A percentile compares a stretch with the other conserved stretches of the same genome.
Evolutionary conservation across 2,888 invertebrate genomes (phyloP).

Genomic region (Lacanobia oleracea): DNA sequence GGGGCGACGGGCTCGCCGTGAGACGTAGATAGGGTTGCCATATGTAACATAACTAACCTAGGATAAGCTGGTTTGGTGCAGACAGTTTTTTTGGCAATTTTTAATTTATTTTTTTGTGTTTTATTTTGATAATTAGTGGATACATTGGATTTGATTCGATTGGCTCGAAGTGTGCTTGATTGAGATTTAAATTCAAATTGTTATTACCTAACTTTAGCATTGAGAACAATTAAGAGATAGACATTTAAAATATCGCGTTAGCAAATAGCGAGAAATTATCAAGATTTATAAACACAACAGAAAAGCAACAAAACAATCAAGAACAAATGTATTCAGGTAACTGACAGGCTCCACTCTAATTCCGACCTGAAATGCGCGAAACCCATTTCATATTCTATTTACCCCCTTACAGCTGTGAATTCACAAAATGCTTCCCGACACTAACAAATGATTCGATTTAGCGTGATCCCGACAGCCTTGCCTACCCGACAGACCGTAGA

Average conservation of each 20-base stretch:
- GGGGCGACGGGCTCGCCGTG: constrained; percentile 58
- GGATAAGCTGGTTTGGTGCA: constrained; percentile 61
- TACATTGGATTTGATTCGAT: background rate
- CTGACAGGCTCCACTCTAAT: constrained; percentile 48
- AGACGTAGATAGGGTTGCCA: constrained; percentile 67
- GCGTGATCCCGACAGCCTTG: constrained; percentile 51
- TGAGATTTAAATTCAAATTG: background rate
- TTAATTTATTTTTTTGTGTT: background rate
- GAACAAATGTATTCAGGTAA: constrained; percentile 29
- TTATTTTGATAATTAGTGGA: background rate
- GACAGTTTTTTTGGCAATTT: constrained; percentile 35
- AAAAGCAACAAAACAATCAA: constrained; percentile 21
- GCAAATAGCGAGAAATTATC: background rate
- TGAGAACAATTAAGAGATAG: background rate
- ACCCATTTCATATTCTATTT: constrained; percentile 47
- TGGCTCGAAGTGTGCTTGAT: background rate
- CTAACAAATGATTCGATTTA: constrained; percentile 65
- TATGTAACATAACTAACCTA: constrained; percentile 69
- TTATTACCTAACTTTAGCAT: background rate
- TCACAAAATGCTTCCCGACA: constrained; percentile 51
- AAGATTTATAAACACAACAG: background rate
- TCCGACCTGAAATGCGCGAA: constrained; percentile 27
- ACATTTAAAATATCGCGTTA: background rate
- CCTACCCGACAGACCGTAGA: constrained; percentile 72
- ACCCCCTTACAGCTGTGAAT: constrained; percentile 50